A percentile compares a stretch with the other conserved stretches of the same genome.
Evolutionary conservation across 2,888 invertebrate species (phyloP).

Genomic region (Vandiemenella viatica): DNA sequence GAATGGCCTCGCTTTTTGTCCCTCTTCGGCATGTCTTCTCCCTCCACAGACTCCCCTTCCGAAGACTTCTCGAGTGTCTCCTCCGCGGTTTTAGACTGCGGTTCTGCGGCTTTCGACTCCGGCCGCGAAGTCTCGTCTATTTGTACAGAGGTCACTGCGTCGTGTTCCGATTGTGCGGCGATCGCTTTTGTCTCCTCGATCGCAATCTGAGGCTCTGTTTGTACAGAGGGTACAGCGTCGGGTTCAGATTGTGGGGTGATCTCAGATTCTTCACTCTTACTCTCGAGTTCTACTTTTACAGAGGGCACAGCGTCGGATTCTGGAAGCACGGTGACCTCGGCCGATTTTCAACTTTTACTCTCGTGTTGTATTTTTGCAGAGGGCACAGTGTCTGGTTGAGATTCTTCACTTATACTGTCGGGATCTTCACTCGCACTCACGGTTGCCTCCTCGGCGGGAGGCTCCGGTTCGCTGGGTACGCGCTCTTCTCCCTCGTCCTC

Average conservation of each 20-base stretch:
- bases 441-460: neutral
- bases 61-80: neutral
- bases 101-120: neutral
- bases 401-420: neutral
- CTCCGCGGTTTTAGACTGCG: neutral
- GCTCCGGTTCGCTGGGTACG: neutral
- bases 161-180: neutral
- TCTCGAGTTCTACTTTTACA: too few relatives aligned
- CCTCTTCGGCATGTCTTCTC: neutral
- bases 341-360: neutral
- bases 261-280: too few relatives aligned
- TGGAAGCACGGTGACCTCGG: too few relatives aligned
- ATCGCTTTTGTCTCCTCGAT: neutral
- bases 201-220: too few relatives aligned
- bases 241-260: too few relatives aligned
- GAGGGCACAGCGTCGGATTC: too few relatives aligned
- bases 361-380: neutral
- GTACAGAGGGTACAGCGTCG: too few relatives aligned
- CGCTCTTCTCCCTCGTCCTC: neutral
- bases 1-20: neutral
- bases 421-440: neutral
- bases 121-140: constrained; percentile 22
- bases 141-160: constrained; percentile 30
- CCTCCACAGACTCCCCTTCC: neutral
- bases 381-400: neutral